phyloP scores from a whole-genome alignment of 2,113 vertebrate genomes.

The Natator depressus region DNA sequence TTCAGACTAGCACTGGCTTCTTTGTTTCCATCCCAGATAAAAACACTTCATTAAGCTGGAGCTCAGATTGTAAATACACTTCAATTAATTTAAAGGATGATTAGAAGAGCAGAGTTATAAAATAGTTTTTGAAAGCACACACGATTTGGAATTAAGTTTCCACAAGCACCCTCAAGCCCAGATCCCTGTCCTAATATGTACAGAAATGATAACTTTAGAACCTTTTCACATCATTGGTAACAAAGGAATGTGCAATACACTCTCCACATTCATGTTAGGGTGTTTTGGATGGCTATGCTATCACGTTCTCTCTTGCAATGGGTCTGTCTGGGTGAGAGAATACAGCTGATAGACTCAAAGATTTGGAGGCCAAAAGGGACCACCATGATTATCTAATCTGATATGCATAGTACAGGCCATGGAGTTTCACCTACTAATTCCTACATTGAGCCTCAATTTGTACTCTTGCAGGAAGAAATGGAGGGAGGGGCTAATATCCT shows the following conservation, averaged over 20 bases:
- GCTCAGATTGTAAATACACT: not conserved
- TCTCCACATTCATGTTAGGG: not conserved
- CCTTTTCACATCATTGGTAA: not conserved
- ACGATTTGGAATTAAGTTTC: not conserved
- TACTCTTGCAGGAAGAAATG: not conserved
- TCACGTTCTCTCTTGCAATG: not conserved
- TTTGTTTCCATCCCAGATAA: not conserved
- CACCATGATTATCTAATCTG: not conserved
- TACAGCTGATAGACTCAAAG: not conserved
- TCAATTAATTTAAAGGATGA: constrained; percentile 2
- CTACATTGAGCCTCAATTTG: not conserved
- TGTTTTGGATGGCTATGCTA: not conserved
- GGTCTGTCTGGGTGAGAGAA: not conserved
- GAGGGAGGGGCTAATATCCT: not conserved
- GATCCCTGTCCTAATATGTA: not conserved
- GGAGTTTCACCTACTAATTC: not conserved
- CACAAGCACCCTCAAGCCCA: not conserved
- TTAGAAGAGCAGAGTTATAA: not conserved
- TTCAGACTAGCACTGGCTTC: not conserved
- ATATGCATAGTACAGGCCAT: not conserved
- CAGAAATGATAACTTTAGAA: not conserved
- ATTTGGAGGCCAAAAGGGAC: not conserved
- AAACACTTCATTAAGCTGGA: constrained; percentile 23
- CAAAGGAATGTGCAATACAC: not conserved
- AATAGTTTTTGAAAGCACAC: not conserved